A percentile compares a stretch with the other conserved stretches of the same genome.
Evolutionary conservation across 2,797 vertebrate species (phyloP).

Genomic region (Chaenodraco wilsoni): DNA sequence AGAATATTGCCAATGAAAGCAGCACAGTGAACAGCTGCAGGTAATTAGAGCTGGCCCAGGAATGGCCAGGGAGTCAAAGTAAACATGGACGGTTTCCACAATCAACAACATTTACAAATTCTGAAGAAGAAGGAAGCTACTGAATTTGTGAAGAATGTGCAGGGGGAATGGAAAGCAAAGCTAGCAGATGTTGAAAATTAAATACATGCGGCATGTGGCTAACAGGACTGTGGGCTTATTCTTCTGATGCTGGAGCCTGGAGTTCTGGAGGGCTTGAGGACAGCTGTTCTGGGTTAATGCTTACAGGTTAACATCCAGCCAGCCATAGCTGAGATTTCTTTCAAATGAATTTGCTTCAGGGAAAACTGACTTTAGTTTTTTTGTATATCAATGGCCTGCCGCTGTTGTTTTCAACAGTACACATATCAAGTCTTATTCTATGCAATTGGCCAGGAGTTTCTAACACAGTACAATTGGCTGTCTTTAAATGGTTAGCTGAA

Average conservation of each 20-base stretch:
- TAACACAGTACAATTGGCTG: slow-evolving; percentile 43
- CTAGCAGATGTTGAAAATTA: slow-evolving; percentile 94
- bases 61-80: slow-evolving; percentile 93
- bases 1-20: slow-evolving; percentile 89
- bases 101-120: slow-evolving; percentile 98
- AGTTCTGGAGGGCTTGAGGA: slow-evolving; percentile 66
- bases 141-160: slow-evolving; percentile 97
- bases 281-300: slow-evolving; percentile 82
- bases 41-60: slow-evolving; percentile 92
- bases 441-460: slow-evolving; percentile 48
- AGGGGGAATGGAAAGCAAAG: slow-evolving; percentile 89
- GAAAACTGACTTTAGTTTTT: slow-evolving; percentile 46
- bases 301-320: slow-evolving; percentile 75
- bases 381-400: slow-evolving; percentile 42
- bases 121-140: slow-evolving; percentile 98
- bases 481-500: slow-evolving; percentile 63
- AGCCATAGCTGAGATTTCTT: slow-evolving; percentile 58
- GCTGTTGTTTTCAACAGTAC: slow-evolving; percentile 55
- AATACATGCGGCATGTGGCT: slow-evolving; percentile 86
- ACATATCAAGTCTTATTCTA: slow-evolving; percentile 36
- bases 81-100: slow-evolving; percentile 98
- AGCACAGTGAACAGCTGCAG: slow-evolving; percentile 91
- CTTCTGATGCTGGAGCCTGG: slow-evolving; percentile 77
- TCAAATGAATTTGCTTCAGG: slow-evolving; percentile 59
- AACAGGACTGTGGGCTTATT: slow-evolving; percentile 80